Conservation (phyloP, 2,113 vertebrate genomes). For the Bubo bubo region DNA sequence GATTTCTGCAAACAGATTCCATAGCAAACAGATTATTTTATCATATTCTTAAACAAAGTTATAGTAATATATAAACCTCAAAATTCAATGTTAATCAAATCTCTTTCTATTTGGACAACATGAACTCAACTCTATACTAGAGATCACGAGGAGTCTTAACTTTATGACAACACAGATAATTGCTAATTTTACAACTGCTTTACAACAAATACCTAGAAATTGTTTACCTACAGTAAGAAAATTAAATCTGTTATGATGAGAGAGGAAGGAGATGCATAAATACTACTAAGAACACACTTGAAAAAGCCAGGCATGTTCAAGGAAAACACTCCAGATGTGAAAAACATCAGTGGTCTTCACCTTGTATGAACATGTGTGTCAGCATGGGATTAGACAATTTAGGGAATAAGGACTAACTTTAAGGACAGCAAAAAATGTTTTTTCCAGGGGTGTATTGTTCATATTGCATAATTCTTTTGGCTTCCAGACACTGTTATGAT, state of each 20-base stretch:
- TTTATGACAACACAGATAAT: not conserved
- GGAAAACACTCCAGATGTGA: not conserved
- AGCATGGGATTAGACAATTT: not conserved
- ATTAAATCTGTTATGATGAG: not conserved
- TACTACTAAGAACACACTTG: not conserved
- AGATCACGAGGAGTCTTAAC: not conserved
- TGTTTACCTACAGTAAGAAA: not conserved
- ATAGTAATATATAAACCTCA: not conserved
- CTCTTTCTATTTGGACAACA: not conserved
- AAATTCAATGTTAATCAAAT: not conserved
- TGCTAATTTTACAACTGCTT: not conserved
- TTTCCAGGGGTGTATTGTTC: not conserved
- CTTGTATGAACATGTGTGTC: no score
- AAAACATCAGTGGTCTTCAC: not conserved
- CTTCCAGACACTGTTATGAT: not conserved
- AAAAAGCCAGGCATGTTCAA: not conserved
- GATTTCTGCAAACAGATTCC: not conserved
- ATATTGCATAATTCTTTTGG: not conserved
- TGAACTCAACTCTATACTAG: not conserved
- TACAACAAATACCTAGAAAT: not conserved
- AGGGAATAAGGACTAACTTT: not conserved
- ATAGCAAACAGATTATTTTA: not conserved
- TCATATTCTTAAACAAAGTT: not conserved
- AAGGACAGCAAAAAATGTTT: not conserved
- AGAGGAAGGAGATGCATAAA: not conserved